These are phyloP conservation scores for Apoda limacodes DNA, from an alignment of 2,888 invertebrate genomes.

Conservation along the genomic window DNA sequence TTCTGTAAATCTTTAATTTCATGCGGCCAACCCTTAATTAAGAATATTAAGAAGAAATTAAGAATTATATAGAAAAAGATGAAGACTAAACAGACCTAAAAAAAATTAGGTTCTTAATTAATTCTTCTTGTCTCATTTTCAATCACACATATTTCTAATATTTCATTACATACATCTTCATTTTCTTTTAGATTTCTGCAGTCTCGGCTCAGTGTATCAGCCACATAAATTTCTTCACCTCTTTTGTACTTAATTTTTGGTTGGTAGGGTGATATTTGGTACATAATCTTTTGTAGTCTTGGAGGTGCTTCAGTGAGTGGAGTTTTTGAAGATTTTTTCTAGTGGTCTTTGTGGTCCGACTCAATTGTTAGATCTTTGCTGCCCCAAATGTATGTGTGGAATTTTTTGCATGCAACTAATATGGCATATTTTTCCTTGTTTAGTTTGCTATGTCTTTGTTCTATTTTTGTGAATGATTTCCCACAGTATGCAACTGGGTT, in stretches of 20 bases:
- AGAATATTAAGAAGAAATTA: no score
- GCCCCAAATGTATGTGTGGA: conserved; percentile 16
- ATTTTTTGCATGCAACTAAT: conserved; percentile 14
- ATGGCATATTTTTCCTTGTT: conserved; percentile 9
- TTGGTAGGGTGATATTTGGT: conserved; percentile 19
- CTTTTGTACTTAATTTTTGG: conserved; percentile 14
- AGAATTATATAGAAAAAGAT: no score
- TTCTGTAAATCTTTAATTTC: conserved; percentile 3
- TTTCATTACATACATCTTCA: conserved; percentile 1
- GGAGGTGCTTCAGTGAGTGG: conserved; percentile 19
- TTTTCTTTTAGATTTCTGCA: no score
- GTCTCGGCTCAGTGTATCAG: conserved; percentile 11
- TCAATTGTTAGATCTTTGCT: conserved; percentile 13
- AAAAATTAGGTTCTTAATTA: conserved; percentile 1
- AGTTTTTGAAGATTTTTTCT: conserved; percentile 15
- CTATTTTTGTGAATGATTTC: no score
- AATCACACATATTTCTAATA: background rate
- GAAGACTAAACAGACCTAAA: no score
- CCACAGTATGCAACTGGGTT: no score
- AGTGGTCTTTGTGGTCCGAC: conserved; percentile 15
- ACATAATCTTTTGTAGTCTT: conserved; percentile 25
- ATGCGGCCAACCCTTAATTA: conserved; percentile 11
- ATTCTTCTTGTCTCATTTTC: background rate
- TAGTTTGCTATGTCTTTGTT: no score
- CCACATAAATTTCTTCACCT: conserved; percentile 13